Base-by-base conservation (phyloP, 2,113 vertebrate genomes). In the Cygnus buccinator region DNA sequence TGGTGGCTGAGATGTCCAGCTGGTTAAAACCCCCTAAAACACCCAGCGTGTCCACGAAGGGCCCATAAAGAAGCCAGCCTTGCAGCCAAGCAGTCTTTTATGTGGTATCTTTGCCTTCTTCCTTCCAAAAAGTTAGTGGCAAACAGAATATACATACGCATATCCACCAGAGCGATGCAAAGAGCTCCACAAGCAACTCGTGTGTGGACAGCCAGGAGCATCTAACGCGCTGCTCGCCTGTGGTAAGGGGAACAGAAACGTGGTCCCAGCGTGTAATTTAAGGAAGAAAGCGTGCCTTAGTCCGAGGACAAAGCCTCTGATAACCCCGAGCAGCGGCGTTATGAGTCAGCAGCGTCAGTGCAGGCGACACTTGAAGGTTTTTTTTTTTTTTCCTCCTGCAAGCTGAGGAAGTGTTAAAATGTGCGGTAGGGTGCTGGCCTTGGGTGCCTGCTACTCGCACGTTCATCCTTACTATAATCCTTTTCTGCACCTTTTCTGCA, bases 141-240 rank as follows among this genome's bases (percentile, higher is more conserved):
- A 21, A 11, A 2, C n/a, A 41, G 52, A 8, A 7, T n/a, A 0
- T 8, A 6, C 13, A 2, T 35, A 10, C 2, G 5, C 15, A 3
- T 16, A 43, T 3, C 2, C 16, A 9, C 16, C 3, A 1, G n/a
- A 21, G 19, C 35, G 11, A 33, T 7, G 9, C 11, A 20, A 39
- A 9, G 46, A 35, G 50, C n/a, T 28, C 41, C 52, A 39, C 39
- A 7, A 4, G 48, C 18, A 16, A 13, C 37, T 62, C 2, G 0
- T 0, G 35, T 10, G 35, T 2, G 19, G 22, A 33, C 33, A 55
- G 76, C 72, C 87, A 80, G 67, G 63, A 29, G 75, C 4, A 25
- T 5, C 44, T 23, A 17, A 37, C 3, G 0, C 14, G 13, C 3
- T 20, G 5, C 21, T 44, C n/a, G 41, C 74, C 29, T 0, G 0